A percentile compares a stretch with the other conserved stretches of the same genome.
Evolutionary conservation across 2,797 vertebrate genomes (phyloP).

Genomic region (Coracias cyanogaster): DNA sequence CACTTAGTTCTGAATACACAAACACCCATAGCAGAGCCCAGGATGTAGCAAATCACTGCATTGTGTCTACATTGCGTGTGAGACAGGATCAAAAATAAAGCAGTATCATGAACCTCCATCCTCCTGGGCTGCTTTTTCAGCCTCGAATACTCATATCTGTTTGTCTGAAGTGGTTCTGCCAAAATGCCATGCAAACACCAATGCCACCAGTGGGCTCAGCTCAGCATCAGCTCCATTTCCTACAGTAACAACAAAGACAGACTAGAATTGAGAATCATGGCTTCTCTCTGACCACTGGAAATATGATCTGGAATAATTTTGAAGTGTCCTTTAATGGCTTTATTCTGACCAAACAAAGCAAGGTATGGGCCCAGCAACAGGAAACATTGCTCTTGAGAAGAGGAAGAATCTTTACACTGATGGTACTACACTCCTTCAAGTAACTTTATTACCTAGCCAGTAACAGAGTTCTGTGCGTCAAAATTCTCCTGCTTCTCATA

Average conservation of each 20-base stretch:
- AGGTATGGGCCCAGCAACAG: background rate
- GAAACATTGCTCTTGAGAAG: background rate
- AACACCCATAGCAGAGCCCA: conserved; percentile 58
- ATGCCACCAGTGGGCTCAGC: background rate
- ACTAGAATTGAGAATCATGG: background rate
- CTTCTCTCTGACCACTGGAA: background rate
- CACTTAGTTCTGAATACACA: conserved; percentile 78
- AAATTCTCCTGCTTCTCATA: background rate
- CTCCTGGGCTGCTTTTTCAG: conserved; percentile 24
- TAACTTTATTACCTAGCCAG: background rate
- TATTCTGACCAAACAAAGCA: background rate
- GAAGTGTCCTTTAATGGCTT: background rate
- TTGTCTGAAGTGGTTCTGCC: background rate
- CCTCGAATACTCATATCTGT: background rate
- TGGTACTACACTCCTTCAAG: background rate
- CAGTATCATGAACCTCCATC: background rate
- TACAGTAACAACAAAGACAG: background rate
- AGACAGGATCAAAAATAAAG: conserved; percentile 21
- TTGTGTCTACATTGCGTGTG: conserved; percentile 34
- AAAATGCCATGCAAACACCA: conserved; percentile 7
- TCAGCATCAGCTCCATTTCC: background rate
- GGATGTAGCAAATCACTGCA: conserved; percentile 51
- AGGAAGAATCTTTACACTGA: background rate
- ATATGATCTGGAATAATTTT: background rate
- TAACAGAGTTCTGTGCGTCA: fast-evolving